phyloP scores from a whole-genome alignment of 1,140 invertebrate genomes.

The Bombus balteatus region DNA sequence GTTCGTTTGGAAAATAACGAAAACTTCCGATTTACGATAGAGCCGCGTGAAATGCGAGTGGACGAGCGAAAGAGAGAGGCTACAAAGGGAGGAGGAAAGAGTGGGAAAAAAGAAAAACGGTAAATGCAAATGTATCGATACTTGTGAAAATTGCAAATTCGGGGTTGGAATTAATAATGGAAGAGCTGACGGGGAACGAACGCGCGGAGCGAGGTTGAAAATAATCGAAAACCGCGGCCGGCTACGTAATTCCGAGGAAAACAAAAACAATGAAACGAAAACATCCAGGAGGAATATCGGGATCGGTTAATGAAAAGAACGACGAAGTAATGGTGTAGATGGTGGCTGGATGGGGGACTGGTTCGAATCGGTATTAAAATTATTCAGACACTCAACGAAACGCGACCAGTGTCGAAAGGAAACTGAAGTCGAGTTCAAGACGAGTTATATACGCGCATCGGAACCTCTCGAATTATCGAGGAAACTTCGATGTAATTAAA shows the following conservation, averaged over 20 bases:
- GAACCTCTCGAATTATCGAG: slow-evolving; percentile 77
- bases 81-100: not conserved
- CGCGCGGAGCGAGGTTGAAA: not conserved
- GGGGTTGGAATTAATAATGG: slow-evolving; percentile 36
- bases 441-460: slow-evolving; percentile 68
- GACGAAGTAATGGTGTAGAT: too few species aligned
- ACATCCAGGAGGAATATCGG: slow-evolving; percentile 26
- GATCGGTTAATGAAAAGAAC: slow-evolving; percentile 32
- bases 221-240: slow-evolving; percentile 18
- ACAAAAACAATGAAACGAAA: slow-evolving; percentile 43
- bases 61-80: not conserved
- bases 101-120: not conserved
- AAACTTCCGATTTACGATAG: slow-evolving; percentile 5
- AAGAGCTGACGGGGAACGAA: not conserved
- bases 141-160: slow-evolving; percentile 45
- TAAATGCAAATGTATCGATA: slow-evolving; percentile 32
- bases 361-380: slow-evolving; percentile 52
- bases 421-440: slow-evolving; percentile 55
- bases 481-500: slow-evolving; percentile 80
- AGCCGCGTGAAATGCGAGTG: too few species aligned
- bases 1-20: not conserved
- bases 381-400: slow-evolving; percentile 59
- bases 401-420: slow-evolving; percentile 50
- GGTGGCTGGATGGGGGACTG: not conserved
- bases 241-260: slow-evolving; percentile 26